These are phyloP conservation scores for Selene dorsalis DNA, from an alignment of 2,797 vertebrate genomes.

Conservation along the genomic window DNA sequence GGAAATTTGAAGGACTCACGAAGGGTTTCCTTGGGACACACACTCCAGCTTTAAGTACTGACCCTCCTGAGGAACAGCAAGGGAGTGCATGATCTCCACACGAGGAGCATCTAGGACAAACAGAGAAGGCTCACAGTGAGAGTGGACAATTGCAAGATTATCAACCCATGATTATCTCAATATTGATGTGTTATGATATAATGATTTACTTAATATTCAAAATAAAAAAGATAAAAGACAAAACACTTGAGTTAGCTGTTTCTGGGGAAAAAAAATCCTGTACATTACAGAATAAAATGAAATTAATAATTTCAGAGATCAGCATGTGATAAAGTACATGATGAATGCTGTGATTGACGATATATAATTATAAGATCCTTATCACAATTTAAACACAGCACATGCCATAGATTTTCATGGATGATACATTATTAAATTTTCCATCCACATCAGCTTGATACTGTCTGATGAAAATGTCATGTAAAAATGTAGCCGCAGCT, in stretches of 20 bases:
- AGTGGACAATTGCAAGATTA: background rate
- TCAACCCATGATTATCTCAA: background rate
- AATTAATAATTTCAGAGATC: background rate
- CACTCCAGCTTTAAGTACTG: slow-evolving; percentile 96
- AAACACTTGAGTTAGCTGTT: background rate
- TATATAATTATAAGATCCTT: slow-evolving; percentile 10
- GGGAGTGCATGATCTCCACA: slow-evolving; percentile 93
- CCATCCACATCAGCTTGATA: background rate
- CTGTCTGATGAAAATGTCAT: slow-evolving; percentile 5
- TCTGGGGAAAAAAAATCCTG: background rate
- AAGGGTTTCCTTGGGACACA: slow-evolving; percentile 97
- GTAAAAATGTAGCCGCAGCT: background rate
- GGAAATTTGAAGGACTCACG: slow-evolving; percentile 87
- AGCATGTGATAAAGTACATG: background rate
- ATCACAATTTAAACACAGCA: background rate
- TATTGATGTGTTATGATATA: background rate
- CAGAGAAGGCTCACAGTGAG: slow-evolving; percentile 3
- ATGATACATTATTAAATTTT: background rate
- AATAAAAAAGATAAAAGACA: background rate
- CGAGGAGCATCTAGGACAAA: slow-evolving; percentile 90
- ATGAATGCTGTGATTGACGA: background rate
- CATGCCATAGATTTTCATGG: background rate
- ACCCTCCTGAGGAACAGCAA: slow-evolving; percentile 94
- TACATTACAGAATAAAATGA: background rate
- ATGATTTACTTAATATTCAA: background rate